Base-by-base conservation (phyloP, 2,888 invertebrate genomes). In the Apotomis betuletana region DNA sequence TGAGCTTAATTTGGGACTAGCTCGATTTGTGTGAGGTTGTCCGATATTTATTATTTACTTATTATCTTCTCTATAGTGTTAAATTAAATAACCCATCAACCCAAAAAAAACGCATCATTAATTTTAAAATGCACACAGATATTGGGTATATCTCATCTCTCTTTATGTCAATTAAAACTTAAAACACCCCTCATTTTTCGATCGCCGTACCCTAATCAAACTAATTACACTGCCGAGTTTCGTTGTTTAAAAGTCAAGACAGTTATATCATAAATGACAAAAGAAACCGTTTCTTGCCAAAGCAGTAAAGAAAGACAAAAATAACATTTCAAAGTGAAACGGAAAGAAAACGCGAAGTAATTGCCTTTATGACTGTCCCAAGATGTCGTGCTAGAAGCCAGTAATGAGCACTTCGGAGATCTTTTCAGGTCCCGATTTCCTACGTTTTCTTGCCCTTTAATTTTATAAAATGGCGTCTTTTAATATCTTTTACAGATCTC, bases 381-480 rank as follows among this genome's bases (percentile, higher is more conserved):
- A 80, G 77, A 78, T 79, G 81, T 80, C 81, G 77, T 82, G 78
- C 78, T 79, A 79, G 81, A 83, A 82, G 80, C 80, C 80, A 65
- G 79, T 86, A 87, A 87, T 86, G 86, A 87, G 83, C 83, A 82
- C 83, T 86, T 84, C 78, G 75, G 75, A 81, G 79, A 80, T 82
- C 78, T 85, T 82, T 85, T 82, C 78, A 78, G 82, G 79, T 76
- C 74, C 77, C 78, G 75, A 76, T 78, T 80, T 79, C 77, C 79
- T 76, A 77, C 74, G 75, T 78, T 84, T 78, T 74, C 74, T 75
- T 75, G 75, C 74, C 77, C 77, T 81, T 82, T 77, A 80, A 78
- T 80, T 80, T 76, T 74, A 80, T 75, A 73, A 75, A 78, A 77
- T 77, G 69, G 76, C 74, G 69, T 72, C 76, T 80, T 78, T 62